Conservation (phyloP, 1,140 invertebrate species). For the Drosophila persimilis region DNA sequence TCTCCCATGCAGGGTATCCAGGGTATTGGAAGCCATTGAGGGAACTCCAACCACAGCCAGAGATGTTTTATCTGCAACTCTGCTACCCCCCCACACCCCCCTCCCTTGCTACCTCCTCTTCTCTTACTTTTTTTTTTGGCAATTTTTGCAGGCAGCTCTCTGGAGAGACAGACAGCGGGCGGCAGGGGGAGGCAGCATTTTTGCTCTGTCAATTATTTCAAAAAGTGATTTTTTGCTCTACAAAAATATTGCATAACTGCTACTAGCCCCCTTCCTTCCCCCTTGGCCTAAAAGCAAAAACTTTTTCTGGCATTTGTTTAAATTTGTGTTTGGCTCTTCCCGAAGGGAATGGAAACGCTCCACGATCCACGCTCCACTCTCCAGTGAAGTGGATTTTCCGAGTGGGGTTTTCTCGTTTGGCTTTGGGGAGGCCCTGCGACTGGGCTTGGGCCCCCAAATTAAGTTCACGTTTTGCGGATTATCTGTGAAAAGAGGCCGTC, state of each 20-base stretch:
- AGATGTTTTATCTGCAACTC: too few species aligned
- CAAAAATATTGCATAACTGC: slow-evolving; percentile 54
- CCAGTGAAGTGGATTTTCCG: slow-evolving; percentile 11
- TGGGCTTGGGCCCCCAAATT: slow-evolving; percentile 7
- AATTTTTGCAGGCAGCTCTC: too few species aligned
- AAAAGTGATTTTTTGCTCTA: slow-evolving; percentile 49
- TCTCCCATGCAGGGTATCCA: too few species aligned
- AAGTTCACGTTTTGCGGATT: slow-evolving; percentile 26
- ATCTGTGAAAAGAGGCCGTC: slow-evolving; percentile 29
- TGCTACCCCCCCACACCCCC: too few species aligned
- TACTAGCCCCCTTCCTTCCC: not conserved
- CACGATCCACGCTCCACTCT: not conserved
- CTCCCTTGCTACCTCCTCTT: too few species aligned
- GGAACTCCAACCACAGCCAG: too few species aligned
- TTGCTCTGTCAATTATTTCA: slow-evolving; percentile 54
- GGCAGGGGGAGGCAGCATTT: slow-evolving; percentile 14
- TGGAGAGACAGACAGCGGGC: too few species aligned
- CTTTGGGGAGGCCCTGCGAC: not conserved
- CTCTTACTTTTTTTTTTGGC: too few species aligned
- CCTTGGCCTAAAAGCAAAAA: slow-evolving; percentile 21
- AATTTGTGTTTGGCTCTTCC: slow-evolving; percentile 14
- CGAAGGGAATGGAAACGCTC: slow-evolving; percentile 19
- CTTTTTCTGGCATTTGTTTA: slow-evolving; percentile 58
- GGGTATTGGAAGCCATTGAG: too few species aligned
- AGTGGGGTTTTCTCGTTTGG: slow-evolving; percentile 14